These are phyloP conservation scores for Aphodius sticticus DNA, from an alignment of 2,888 invertebrate species.

Conservation along the genomic window DNA sequence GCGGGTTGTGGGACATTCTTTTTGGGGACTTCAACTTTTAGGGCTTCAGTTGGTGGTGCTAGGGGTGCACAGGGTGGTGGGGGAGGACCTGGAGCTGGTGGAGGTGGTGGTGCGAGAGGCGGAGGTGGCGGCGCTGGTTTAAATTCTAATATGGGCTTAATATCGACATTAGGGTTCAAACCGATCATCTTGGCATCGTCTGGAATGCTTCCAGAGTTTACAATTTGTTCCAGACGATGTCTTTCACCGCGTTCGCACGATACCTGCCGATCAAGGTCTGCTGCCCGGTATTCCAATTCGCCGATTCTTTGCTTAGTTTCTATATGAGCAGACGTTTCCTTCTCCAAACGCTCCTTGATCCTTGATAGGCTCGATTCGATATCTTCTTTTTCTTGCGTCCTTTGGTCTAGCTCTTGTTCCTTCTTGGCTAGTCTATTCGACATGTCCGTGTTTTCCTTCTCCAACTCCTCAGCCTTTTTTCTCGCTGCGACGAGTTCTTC, in stretches of 20 bases:
- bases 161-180: constrained; percentile 52
- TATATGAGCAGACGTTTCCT: constrained; percentile 86
- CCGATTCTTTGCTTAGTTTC: constrained; percentile 82
- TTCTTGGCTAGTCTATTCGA: constrained; percentile 87
- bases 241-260: constrained; percentile 83
- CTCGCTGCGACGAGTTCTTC: constrained; percentile 89
- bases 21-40: constrained; percentile 68
- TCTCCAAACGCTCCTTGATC: constrained; percentile 87
- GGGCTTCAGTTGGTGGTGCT: constrained; percentile 66
- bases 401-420: constrained; percentile 90
- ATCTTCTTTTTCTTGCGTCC: constrained; percentile 92
- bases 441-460: constrained; percentile 88
- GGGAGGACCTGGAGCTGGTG: constrained; percentile 53
- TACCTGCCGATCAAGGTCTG: constrained; percentile 66
- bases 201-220: constrained; percentile 90
- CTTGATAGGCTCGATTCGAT: constrained; percentile 82
- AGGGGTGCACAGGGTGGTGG: constrained; percentile 66
- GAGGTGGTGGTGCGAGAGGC: constrained; percentile 42
- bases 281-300: constrained; percentile 65
- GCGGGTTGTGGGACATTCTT: constrained; percentile 94
- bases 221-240: constrained; percentile 82
- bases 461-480: constrained; percentile 85
- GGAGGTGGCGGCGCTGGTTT: constrained; percentile 55
- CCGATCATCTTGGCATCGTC: constrained; percentile 88
- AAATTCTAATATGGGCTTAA: constrained; percentile 43